These are phyloP conservation scores for Neosilurus mollespiculum DNA, from an alignment of 2,797 vertebrate species.

Conservation along the genomic window DNA sequence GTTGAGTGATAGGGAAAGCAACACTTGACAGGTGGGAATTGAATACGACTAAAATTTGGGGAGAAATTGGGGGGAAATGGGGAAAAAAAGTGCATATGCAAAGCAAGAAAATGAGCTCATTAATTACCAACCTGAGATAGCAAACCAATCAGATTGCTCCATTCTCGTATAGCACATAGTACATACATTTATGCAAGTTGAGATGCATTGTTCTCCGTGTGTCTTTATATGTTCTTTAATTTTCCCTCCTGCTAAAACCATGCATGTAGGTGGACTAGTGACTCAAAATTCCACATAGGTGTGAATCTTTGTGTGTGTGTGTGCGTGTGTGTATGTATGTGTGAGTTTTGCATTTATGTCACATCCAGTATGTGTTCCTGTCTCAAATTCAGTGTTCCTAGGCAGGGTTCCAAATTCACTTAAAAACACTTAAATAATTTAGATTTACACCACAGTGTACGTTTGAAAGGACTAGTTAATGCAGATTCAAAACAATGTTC, in stretches of 20 bases:
- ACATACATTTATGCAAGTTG: background rate
- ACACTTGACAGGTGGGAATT: no score
- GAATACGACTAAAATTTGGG: no score
- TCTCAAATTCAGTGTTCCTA: background rate
- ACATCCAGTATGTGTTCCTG: background rate
- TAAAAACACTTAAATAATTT: background rate
- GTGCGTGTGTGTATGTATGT: background rate
- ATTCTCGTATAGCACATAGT: background rate
- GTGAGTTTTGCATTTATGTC: background rate
- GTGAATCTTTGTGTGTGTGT: background rate
- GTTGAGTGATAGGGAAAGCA: no score
- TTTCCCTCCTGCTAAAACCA: background rate
- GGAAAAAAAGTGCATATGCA: background rate
- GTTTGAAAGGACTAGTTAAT: background rate
- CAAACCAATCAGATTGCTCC: no score
- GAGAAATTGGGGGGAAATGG: no score
- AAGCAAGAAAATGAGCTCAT: background rate
- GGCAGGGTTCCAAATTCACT: background rate
- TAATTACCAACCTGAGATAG: no score
- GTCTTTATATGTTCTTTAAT: background rate
- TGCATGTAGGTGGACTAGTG: background rate
- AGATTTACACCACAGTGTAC: background rate
- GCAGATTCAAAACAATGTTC: background rate
- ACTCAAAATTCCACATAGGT: background rate
- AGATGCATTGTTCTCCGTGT: background rate